phyloP scores from a whole-genome alignment of 1,140 invertebrate species.

The Drosophila navojoa region DNA sequence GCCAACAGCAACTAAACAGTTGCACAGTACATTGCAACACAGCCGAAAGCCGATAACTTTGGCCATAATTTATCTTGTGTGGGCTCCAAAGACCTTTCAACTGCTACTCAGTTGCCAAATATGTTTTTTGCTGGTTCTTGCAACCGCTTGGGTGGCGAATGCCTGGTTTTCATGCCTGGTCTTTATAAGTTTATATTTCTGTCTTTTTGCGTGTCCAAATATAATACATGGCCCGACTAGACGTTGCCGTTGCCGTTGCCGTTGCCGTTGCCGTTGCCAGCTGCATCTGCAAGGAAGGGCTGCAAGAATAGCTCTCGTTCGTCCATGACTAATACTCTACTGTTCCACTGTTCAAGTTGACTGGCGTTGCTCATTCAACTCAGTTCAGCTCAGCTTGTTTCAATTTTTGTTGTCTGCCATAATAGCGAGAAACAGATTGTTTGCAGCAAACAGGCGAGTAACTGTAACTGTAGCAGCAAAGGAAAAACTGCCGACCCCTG shows the following conservation, averaged over 20 bases:
- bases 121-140: slow-evolving; percentile 52
- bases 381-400: slow-evolving; percentile 57
- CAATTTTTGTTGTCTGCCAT: slow-evolving; percentile 56
- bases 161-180: slow-evolving; percentile 32
- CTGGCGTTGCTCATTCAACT: slow-evolving; percentile 51
- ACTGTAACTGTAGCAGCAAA: slow-evolving; percentile 11
- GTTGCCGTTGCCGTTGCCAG: too few relatives aligned
- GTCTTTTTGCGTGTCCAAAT: slow-evolving; percentile 73
- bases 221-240: slow-evolving; percentile 64
- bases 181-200: slow-evolving; percentile 79
- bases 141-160: slow-evolving; percentile 33
- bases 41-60: slow-evolving; percentile 63
- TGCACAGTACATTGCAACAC: slow-evolving; percentile 1
- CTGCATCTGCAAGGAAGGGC: slow-evolving; percentile 20
- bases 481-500: slow-evolving; percentile 64
- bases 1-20: slow-evolving; percentile 47
- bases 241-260: slow-evolving; percentile 12
- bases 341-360: slow-evolving; percentile 55
- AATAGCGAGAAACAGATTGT: slow-evolving; percentile 74
- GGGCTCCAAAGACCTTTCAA: slow-evolving; percentile 71
- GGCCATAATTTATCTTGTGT: slow-evolving; percentile 66
- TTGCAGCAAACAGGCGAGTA: slow-evolving; percentile 55
- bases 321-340: slow-evolving; percentile 42
- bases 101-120: slow-evolving; percentile 75
- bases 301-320: slow-evolving; percentile 36